Evolutionary conservation across 1,140 invertebrate species (phyloP).

Genomic region (Tetraneura akinire): DNA sequence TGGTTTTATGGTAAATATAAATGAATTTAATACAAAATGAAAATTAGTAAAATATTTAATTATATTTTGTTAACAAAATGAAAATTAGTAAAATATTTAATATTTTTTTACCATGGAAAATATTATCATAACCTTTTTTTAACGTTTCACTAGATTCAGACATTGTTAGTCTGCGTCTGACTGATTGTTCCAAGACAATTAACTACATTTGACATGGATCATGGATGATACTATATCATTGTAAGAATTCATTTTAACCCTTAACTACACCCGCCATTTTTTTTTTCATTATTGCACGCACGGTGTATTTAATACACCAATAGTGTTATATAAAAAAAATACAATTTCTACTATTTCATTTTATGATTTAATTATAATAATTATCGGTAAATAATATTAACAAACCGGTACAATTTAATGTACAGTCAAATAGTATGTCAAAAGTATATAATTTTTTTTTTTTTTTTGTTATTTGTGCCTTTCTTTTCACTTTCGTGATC

Average conservation of each 20-base stretch:
- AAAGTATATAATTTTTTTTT: too few species aligned
- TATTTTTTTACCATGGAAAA: not conserved
- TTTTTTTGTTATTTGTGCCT: too few species aligned
- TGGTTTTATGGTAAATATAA: not conserved
- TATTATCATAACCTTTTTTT: conserved; percentile 32
- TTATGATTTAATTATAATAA: not conserved
- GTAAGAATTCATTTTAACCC: conserved; percentile 42
- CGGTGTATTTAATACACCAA: too few species aligned
- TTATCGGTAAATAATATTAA: not conserved
- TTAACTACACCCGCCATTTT: too few species aligned
- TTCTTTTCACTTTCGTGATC: too few species aligned
- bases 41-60: too few species aligned
- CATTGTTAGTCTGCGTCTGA: conserved; percentile 36
- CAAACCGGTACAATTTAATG: too few species aligned
- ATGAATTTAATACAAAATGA: not conserved
- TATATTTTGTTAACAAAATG: not conserved
- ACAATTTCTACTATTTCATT: too few species aligned
- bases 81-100: not conserved
- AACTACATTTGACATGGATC: conserved; percentile 36
- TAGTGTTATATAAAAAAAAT: too few species aligned
- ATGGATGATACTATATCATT: conserved; percentile 27
- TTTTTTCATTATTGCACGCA: too few species aligned
- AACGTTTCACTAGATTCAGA: conserved; percentile 40
- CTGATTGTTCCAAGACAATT: conserved; percentile 35
- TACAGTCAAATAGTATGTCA: too few species aligned